phyloP scores from a whole-genome alignment of 53 echinoderm and acorn worm genomes.

The Temnopleurus reevesii region DNA sequence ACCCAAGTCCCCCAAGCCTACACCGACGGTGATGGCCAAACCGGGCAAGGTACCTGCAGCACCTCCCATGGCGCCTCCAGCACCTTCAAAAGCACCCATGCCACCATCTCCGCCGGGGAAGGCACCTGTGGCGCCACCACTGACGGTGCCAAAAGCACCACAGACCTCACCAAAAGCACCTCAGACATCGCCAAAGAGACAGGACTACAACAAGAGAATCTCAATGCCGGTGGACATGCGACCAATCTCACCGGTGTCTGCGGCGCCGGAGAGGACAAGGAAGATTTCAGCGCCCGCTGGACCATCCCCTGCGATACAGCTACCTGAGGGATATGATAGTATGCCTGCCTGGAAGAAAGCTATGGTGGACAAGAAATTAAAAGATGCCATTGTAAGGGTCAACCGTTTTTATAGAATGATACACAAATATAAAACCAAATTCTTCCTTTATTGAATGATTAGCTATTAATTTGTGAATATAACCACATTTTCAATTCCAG shows the following conservation, averaged over 20 bases:
- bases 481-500: no score
- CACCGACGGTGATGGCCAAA: conserved; percentile 31
- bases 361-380: conserved; percentile 81
- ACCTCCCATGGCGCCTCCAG: background rate
- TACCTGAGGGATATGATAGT: conserved; percentile 52
- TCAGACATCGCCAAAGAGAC: conserved; percentile 2
- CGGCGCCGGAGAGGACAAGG: conserved; percentile 9
- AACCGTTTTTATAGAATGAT: no score
- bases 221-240: conserved; percentile 39
- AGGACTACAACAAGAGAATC: conserved; percentile 53
- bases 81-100: background rate
- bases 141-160: conserved; percentile 12
- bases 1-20: conserved; percentile 47
- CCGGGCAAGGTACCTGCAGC: conserved; percentile 10
- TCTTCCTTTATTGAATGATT: no score
- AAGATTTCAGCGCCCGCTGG: conserved; percentile 22
- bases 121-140: conserved; percentile 45
- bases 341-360: conserved; percentile 92
- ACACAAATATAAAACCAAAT: no score
- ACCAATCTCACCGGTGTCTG: conserved; percentile 24
- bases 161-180: background rate
- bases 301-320: background rate
- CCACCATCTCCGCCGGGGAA: conserved; percentile 48
- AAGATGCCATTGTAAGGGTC: conserved; percentile 83
- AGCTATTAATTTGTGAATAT: no score